Evolutionary conservation across 2,113 vertebrate species (phyloP).

Genomic region (Chelonoidis abingdonii): DNA sequence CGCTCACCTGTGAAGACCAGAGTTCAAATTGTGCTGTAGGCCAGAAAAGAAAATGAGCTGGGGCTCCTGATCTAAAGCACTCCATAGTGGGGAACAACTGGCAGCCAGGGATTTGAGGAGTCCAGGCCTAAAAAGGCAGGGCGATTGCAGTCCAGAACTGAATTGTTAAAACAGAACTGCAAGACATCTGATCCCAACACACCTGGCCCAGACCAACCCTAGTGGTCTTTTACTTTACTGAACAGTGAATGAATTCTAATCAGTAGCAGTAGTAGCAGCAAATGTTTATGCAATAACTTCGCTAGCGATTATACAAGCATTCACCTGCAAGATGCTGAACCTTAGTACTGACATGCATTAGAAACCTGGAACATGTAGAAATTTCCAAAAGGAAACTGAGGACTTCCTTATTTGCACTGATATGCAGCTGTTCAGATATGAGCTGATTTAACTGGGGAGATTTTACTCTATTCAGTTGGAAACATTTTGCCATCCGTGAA

Average conservation of each 20-base stretch:
- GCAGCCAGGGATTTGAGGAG: background rate
- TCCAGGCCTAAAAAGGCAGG: background rate
- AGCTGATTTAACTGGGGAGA: background rate
- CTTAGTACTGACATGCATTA: background rate
- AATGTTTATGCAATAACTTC: background rate
- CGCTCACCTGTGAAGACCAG: background rate
- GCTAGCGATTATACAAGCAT: background rate
- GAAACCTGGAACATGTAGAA: background rate
- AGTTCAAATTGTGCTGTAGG: background rate
- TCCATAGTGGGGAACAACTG: background rate
- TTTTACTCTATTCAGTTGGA: background rate
- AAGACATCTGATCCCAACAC: background rate
- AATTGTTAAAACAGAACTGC: background rate
- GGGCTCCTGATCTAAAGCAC: background rate
- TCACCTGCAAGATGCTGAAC: background rate
- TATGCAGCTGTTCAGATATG: fast-evolving
- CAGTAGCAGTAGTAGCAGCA: background rate
- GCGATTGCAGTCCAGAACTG: background rate
- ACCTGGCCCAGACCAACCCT: background rate
- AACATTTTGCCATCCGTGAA: background rate
- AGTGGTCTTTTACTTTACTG: background rate
- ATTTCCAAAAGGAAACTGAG: background rate
- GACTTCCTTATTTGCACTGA: background rate
- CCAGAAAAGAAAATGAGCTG: background rate
- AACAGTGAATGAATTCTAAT: background rate